These are phyloP conservation scores for Stercorarius parasiticus DNA, from an alignment of 2,113 vertebrate genomes.

Conservation along the genomic window DNA sequence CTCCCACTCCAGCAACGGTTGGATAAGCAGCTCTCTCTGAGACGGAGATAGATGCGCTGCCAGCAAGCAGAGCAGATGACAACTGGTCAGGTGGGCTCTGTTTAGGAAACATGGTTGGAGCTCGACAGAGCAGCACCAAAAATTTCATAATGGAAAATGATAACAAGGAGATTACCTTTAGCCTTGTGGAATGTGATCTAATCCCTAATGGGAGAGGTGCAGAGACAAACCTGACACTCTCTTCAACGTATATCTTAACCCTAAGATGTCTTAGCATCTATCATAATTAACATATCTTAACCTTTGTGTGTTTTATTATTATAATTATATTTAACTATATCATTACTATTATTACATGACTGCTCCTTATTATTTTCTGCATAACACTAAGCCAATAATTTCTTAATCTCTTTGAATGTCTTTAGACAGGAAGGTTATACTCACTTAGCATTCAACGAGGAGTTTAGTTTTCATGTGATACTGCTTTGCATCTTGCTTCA, in stretches of 20 bases:
- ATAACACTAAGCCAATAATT: not conserved
- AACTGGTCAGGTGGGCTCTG: not conserved
- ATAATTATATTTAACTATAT: not conserved
- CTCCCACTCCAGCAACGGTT: not conserved
- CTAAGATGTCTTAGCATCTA: not conserved
- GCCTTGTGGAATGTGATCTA: not conserved
- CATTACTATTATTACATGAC: not conserved
- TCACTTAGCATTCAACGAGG: not conserved
- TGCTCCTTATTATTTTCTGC: not conserved
- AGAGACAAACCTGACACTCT: not conserved
- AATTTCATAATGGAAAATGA: slow-evolving; percentile 13
- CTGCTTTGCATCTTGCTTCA: slow-evolving; percentile 35
- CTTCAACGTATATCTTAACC: not conserved
- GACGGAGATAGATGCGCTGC: rapidly evolving
- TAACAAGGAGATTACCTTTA: slow-evolving; percentile 4
- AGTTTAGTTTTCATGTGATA: not conserved
- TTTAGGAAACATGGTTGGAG: not conserved
- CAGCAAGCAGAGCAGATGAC: not conserved
- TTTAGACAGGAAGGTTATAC: not conserved
- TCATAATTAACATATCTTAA: not conserved
- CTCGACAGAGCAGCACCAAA: not conserved
- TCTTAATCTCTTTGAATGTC: not conserved
- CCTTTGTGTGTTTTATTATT: not conserved
- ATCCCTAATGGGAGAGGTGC: not conserved
- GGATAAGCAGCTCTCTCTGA: not conserved